These are phyloP conservation scores for Calypte anna DNA, from an alignment of 2,113 vertebrate species.

Conservation along the genomic window DNA sequence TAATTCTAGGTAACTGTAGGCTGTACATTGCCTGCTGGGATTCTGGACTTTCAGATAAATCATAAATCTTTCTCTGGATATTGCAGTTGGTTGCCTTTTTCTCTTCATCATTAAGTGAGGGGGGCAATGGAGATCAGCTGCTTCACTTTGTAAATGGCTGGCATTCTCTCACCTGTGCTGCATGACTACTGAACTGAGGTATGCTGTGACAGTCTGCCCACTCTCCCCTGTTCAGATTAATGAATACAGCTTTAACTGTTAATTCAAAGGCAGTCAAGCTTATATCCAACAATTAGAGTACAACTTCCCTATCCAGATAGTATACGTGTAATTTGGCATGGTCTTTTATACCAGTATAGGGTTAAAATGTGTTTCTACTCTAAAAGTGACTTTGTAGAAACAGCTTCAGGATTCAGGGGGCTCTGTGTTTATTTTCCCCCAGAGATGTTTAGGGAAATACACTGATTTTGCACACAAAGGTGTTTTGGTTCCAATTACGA, in stretches of 20 bases:
- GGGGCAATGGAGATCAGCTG: constrained; percentile 53
- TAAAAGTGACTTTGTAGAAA: background rate
- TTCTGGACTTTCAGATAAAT: constrained; percentile 11
- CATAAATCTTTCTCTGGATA: constrained; percentile 9
- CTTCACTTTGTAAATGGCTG: constrained; percentile 47
- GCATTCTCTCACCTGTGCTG: constrained; percentile 66
- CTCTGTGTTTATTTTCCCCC: background rate
- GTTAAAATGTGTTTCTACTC: constrained; percentile 1
- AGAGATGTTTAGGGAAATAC: background rate
- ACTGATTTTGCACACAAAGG: background rate
- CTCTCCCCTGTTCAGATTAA: constrained; percentile 78
- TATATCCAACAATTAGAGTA: constrained; percentile 79
- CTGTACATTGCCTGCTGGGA: background rate
- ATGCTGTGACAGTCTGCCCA: constrained; percentile 78
- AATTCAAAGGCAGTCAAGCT: constrained; percentile 82
- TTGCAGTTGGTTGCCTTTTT: constrained; percentile 35
- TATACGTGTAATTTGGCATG: constrained; percentile 3
- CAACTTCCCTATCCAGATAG: constrained; percentile 68
- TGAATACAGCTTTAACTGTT: constrained; percentile 79
- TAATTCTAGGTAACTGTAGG: constrained; percentile 49
- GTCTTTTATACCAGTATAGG: constrained; percentile 20
- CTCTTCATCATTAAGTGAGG: constrained; percentile 4
- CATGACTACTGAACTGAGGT: constrained; percentile 76
- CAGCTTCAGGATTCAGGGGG: background rate
- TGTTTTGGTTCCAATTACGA: background rate